Percentiles rank a stretch among this genome's conserved stretches.
Conservation (phyloP, 2,113 vertebrate genomes). For the Semicossyphus pulcher region DNA sequence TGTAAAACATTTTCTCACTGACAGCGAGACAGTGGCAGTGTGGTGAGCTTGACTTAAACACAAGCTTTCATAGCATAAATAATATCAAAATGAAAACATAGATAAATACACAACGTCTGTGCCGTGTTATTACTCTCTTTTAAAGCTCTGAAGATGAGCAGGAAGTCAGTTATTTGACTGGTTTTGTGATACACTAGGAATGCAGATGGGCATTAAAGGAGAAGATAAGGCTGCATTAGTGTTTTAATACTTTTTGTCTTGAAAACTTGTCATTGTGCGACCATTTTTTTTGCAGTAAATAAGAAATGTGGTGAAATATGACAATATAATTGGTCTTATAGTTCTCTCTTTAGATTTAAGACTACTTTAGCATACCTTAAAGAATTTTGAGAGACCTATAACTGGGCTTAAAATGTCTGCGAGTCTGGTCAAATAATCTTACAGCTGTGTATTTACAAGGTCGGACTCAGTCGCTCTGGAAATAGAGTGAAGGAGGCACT, state of each 20-base stretch:
- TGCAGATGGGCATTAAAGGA: background rate
- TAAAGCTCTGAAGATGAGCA: conserved; percentile 1
- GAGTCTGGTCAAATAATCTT: conserved; percentile 5
- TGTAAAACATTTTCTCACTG: conserved; percentile 7
- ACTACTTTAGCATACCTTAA: background rate
- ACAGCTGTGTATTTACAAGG: conserved; percentile 42
- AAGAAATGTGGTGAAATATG: background rate
- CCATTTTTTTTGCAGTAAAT: background rate
- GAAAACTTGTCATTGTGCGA: too few species aligned
- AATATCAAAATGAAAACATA: background rate
- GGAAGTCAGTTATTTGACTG: background rate
- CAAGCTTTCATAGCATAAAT: background rate
- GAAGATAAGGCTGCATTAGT: too few species aligned
- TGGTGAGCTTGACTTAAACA: background rate
- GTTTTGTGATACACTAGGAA: background rate
- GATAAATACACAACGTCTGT: background rate
- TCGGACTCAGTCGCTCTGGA: conserved; percentile 23
- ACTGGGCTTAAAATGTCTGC: background rate
- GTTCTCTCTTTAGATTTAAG: conserved; percentile 2
- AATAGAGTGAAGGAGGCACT: conserved; percentile 35
- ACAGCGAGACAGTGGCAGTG: too few species aligned
- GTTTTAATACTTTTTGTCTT: too few species aligned
- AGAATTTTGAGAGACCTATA: background rate
- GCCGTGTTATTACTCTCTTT: background rate
- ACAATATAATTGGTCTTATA: background rate